Evolutionary conservation across 1,140 invertebrate species (phyloP).

Genomic region (Euura lappo): DNA sequence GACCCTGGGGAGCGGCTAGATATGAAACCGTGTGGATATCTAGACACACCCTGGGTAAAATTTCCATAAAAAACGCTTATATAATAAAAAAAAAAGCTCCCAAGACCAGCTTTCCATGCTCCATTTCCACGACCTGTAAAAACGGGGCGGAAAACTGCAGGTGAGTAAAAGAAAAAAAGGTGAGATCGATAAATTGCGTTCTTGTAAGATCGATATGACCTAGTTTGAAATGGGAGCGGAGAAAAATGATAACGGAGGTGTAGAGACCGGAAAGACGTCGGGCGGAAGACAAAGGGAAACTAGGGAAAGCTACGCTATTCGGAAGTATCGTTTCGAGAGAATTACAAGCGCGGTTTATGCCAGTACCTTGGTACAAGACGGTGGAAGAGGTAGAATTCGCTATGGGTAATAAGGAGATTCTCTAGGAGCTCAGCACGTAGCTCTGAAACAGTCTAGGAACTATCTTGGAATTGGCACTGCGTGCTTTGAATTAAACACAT

Average conservation of each 20-base stretch:
- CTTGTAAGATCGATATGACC: too few species aligned
- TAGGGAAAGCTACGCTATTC: not conserved
- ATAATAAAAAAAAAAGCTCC: not conserved
- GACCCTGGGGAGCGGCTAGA: not conserved
- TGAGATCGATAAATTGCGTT: too few species aligned
- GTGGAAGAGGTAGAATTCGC: not conserved
- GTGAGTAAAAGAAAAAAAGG: too few species aligned
- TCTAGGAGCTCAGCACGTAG: not conserved
- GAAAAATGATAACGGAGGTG: not conserved
- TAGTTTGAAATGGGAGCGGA: not conserved
- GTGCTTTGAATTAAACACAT: slow-evolving; percentile 28
- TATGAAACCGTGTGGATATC: not conserved
- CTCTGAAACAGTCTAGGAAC: slow-evolving; percentile 14
- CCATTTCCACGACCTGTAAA: not conserved
- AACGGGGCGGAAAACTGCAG: too few species aligned
- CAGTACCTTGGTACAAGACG: not conserved
- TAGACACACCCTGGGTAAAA: too few species aligned
- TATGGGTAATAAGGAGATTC: too few species aligned
- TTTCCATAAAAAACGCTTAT: too few species aligned
- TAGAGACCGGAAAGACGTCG: not conserved
- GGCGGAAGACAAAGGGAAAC: not conserved
- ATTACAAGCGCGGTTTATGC: not conserved
- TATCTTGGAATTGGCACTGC: slow-evolving; percentile 27
- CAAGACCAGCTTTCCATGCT: not conserved
- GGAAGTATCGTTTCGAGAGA: not conserved